Evolutionary conservation across 2,113 vertebrate genomes (phyloP).

Genomic region (Barnardius zonarius): DNA sequence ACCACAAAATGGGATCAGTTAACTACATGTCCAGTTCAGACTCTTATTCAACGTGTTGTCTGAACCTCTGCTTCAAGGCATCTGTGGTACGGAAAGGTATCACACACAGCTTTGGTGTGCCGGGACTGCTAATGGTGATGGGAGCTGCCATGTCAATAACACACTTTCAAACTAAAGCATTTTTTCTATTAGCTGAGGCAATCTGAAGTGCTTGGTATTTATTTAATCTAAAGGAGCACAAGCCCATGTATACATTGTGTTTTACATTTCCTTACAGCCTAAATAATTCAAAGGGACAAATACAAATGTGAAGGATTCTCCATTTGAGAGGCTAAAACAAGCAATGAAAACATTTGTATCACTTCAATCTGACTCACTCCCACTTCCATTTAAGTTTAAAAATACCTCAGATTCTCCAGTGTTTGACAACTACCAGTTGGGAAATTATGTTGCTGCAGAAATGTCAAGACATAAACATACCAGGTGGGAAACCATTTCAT

Average conservation of each 20-base stretch:
- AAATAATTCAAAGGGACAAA: not conserved
- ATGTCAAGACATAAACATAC: constrained; percentile 42
- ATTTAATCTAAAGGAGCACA: not conserved
- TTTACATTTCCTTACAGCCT: not conserved
- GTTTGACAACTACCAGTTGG: constrained; percentile 24
- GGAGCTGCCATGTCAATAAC: not conserved
- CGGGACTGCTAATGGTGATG: not conserved
- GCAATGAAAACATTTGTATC: not conserved
- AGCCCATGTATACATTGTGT: not conserved
- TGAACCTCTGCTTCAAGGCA: not conserved
- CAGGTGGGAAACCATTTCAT: constrained; percentile 25
- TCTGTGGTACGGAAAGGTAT: not conserved
- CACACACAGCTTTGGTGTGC: not conserved
- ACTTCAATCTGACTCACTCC: not conserved
- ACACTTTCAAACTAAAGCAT: not conserved
- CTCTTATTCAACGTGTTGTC: not conserved
- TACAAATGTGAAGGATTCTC: not conserved
- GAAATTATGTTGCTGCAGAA: constrained; percentile 8
- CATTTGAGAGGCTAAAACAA: not conserved
- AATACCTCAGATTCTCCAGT: not conserved
- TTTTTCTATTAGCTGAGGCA: not conserved
- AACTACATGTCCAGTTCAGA: not conserved
- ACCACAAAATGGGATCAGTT: not conserved
- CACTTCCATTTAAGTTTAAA: not conserved
- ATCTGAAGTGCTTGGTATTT: not conserved